phyloP scores from a whole-genome alignment of 2,797 vertebrate species.

The Heteromormyrus szaboi region DNA sequence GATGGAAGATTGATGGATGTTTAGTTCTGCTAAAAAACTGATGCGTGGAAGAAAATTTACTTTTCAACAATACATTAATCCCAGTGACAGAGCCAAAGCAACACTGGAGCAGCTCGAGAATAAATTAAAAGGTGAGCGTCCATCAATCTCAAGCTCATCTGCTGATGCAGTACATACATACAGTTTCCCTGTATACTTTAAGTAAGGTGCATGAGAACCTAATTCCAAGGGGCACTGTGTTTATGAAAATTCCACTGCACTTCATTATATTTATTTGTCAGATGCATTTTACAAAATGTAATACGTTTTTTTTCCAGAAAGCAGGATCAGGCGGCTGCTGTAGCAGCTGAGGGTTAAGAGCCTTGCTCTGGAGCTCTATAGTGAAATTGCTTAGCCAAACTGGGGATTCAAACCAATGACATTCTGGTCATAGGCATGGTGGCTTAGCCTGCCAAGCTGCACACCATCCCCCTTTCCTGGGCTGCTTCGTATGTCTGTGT shows the following conservation, averaged over 20 bases:
- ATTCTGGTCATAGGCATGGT: not conserved
- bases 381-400: not conserved
- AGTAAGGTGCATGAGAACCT: not conserved
- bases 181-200: not conserved
- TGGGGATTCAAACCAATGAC: not conserved
- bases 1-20: not conserved
- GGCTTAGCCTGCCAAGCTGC: not conserved
- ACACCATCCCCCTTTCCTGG: not conserved
- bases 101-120: not conserved
- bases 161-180: not conserved
- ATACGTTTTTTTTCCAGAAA: not conserved
- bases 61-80: not conserved
- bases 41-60: not conserved
- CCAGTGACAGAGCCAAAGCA: constrained; percentile 2
- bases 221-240: not conserved
- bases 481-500: not conserved
- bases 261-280: not conserved
- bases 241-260: not conserved
- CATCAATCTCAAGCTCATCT: not conserved
- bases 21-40: not conserved
- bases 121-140: constrained; percentile 1
- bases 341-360: not conserved
- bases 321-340: not conserved
- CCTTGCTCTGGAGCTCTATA: not conserved
- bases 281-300: not conserved